phyloP scores from a whole-genome alignment of 2,888 invertebrate species.

The Dolomedes plantarius region DNA sequence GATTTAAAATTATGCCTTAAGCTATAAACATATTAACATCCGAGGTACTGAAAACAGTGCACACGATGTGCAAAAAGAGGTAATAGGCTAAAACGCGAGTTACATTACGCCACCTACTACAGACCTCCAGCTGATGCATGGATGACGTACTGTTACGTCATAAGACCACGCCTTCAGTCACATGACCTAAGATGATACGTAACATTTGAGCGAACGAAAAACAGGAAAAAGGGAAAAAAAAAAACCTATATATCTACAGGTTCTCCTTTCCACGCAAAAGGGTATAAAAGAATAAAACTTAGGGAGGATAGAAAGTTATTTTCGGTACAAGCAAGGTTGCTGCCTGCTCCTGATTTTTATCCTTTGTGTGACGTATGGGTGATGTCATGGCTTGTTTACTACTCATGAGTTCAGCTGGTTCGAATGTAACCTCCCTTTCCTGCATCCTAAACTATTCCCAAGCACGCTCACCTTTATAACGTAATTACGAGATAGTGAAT shows the following conservation, averaged over 20 bases:
- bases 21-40: too few relatives aligned
- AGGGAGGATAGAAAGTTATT: neutral
- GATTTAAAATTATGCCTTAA: too few relatives aligned
- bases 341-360: too few relatives aligned
- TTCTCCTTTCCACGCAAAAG: neutral
- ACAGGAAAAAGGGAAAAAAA: too few relatives aligned
- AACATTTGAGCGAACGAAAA: neutral
- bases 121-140: neutral
- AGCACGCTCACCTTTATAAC: too few relatives aligned
- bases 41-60: too few relatives aligned
- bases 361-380: neutral
- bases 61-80: too few relatives aligned
- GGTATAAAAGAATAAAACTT: neutral
- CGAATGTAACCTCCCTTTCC: too few relatives aligned
- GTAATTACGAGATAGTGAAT: too few relatives aligned
- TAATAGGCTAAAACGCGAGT: neutral
- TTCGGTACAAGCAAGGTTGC: neutral
- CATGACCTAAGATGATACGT: neutral
- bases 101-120: neutral
- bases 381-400: neutral
- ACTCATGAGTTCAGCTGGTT: too few relatives aligned
- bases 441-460: too few relatives aligned
- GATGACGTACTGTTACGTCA: slow-evolving; percentile 47
- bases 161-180: slow-evolving; percentile 34
- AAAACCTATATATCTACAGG: neutral